phyloP scores from a whole-genome alignment of 2,113 vertebrate genomes.

The Manacus vitellinus region DNA sequence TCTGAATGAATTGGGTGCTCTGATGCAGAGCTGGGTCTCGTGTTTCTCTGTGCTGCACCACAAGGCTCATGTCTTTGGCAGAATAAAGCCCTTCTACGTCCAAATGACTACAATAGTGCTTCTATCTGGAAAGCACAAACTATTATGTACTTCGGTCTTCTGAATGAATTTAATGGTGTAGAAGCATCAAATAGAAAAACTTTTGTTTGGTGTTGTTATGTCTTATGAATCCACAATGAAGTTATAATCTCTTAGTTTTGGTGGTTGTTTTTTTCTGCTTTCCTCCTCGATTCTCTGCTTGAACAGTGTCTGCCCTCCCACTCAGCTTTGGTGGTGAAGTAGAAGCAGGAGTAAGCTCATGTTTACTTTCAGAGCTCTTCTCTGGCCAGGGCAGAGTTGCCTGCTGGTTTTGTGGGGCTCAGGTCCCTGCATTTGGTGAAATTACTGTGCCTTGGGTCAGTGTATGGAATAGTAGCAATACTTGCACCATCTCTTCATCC shows the following conservation, averaged over 20 bases:
- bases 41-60: not conserved
- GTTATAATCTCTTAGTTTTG: not conserved
- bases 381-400: not conserved
- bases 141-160: not conserved
- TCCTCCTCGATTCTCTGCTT: not conserved
- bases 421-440: not conserved
- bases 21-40: not conserved
- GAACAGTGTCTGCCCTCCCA: slow-evolving; percentile 15
- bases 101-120: not conserved
- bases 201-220: not conserved
- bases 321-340: not conserved
- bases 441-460: not conserved
- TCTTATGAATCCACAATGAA: slow-evolving; percentile 23
- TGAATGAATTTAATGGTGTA: not conserved
- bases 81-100: not conserved
- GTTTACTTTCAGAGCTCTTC: not conserved
- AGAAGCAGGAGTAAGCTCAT: not conserved
- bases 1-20: not conserved
- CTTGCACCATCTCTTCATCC: not conserved
- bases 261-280: not conserved
- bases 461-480: not conserved
- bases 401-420: not conserved
- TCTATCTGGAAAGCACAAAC: slow-evolving; percentile 2
- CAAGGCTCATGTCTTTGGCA: not conserved
- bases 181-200: not conserved